Evolutionary conservation across 2,888 invertebrate genomes (phyloP), one percentile per base, ranked within the genome.

Genomic region (Eupithecia exiguata): DNA sequence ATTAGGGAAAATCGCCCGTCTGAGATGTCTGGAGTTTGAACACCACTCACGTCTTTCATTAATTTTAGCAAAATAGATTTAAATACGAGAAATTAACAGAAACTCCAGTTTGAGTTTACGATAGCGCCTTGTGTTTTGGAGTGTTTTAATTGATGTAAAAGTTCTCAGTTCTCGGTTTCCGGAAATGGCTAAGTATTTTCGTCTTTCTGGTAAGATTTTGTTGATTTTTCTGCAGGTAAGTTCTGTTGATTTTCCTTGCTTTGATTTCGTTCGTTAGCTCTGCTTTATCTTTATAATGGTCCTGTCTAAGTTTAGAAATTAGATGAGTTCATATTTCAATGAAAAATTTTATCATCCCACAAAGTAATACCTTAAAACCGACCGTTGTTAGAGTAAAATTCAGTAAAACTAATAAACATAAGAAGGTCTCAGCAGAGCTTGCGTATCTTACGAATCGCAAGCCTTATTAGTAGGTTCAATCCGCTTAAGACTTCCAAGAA

Each of bases 1-100:
- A 84, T 85, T 82, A 79, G 78, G 80, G 84, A 80, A 83, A 80
- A 81, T 85, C 83, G 85, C 83, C 84, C 78, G 74, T 78, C 75
- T 79, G 66, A 53, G n/a, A 49, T 40, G 66, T 66, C 66, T 40
- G 40, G 40, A 66, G 79, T 85, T 87, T 61, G 77, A 75, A 84
- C 78, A 78, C 83, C 68, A 78, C 82, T 82, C 89, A 89, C 88
- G 90, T 88, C 83, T 81, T 80, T 89, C 87, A 91, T 89, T 89
- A 89, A 89, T 88, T 90, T 88, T 82, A 80, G 82, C 85, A 83
- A 86, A 87, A 89, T 87, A 86, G 81, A 88, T 88, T 89, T 87
- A 87, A 90, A 90, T 88, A 85, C 82, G 84, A 82, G 83, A 84
- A 88, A 87, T 87, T 87, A 85, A 84, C 82, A 78, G 82, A 77